Percentiles rank a stretch among this genome's conserved stretches.
Conservation (phyloP, 2,888 invertebrate genomes). For the Mythimna lalbum region DNA sequence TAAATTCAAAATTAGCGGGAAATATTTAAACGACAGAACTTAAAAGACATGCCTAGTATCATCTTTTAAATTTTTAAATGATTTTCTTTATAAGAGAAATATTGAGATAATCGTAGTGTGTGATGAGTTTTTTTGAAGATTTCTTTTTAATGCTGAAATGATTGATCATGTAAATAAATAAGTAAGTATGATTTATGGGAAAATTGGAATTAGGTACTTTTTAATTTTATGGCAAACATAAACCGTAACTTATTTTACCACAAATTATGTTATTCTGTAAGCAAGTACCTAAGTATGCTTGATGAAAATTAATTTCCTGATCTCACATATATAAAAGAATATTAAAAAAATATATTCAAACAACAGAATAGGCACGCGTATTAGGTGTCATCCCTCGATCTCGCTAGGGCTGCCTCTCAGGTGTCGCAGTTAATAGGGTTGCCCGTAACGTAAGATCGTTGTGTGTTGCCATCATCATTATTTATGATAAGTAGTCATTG, state of each 20-base stretch:
- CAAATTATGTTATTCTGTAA: too few species aligned
- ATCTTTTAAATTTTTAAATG: too few species aligned
- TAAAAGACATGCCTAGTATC: too few species aligned
- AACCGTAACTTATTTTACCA: too few species aligned
- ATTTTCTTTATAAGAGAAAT: too few species aligned
- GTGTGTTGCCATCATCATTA: slow-evolving; percentile 60
- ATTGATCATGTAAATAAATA: not conserved
- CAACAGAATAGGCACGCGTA: slow-evolving; percentile 70
- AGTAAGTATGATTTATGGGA: too few species aligned
- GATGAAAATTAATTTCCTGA: not conserved
- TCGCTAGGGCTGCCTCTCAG: slow-evolving; percentile 78
- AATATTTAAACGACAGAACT: too few species aligned
- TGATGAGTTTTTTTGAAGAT: not conserved
- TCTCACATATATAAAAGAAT: not conserved
- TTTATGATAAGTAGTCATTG: slow-evolving; percentile 62
- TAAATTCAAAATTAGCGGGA: too few species aligned
- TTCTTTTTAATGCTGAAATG: not conserved
- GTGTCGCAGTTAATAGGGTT: slow-evolving; percentile 77
- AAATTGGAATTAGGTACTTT: too few species aligned
- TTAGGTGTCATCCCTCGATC: slow-evolving; percentile 73
- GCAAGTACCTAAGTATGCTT: too few species aligned
- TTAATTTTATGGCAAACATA: too few species aligned
- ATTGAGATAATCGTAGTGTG: too few species aligned
- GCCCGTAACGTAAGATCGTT: slow-evolving; percentile 69
- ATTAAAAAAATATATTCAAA: not conserved